These are phyloP conservation scores for Tachina grossa DNA, from an alignment of 2,888 invertebrate species.

Conservation along the genomic window DNA sequence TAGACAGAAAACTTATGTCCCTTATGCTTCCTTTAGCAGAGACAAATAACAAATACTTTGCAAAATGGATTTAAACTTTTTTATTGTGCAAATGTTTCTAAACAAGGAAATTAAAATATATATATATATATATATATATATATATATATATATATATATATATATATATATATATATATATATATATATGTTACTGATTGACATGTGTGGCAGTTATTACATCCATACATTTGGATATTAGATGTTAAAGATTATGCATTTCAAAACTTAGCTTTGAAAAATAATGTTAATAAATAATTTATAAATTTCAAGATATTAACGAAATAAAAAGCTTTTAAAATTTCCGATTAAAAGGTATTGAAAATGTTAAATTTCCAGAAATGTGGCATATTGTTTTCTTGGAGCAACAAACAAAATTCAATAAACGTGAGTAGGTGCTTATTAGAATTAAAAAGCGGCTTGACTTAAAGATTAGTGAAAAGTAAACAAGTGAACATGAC, in stretches of 20 bases:
- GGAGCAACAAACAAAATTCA: not conserved
- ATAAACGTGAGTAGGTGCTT: not conserved
- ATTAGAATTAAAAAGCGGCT: slow-evolving; percentile 28
- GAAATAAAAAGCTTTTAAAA: too few species aligned
- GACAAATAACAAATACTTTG: not conserved
- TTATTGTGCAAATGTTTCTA: not conserved
- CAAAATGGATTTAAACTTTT: slow-evolving; percentile 10
- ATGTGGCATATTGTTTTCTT: too few species aligned
- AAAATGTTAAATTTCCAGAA: too few species aligned
- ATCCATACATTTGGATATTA: not conserved
- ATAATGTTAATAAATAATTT: too few species aligned
- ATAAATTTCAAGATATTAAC: too few species aligned
- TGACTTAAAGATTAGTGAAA: slow-evolving; percentile 22
- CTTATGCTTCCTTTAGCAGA: not conserved
- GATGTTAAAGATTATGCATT: not conserved
- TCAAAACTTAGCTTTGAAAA: not conserved
- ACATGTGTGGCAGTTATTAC: not conserved
- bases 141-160: too few species aligned
- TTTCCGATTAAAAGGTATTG: too few species aligned
- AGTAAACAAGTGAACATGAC: slow-evolving; percentile 29
- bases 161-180: too few species aligned
- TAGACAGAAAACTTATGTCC: slow-evolving; percentile 46
- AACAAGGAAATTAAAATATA: not conserved
- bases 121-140: too few species aligned
- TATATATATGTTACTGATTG: not conserved